phyloP scores from a whole-genome alignment of 2,113 vertebrate genomes.

The Siniperca knerii region DNA sequence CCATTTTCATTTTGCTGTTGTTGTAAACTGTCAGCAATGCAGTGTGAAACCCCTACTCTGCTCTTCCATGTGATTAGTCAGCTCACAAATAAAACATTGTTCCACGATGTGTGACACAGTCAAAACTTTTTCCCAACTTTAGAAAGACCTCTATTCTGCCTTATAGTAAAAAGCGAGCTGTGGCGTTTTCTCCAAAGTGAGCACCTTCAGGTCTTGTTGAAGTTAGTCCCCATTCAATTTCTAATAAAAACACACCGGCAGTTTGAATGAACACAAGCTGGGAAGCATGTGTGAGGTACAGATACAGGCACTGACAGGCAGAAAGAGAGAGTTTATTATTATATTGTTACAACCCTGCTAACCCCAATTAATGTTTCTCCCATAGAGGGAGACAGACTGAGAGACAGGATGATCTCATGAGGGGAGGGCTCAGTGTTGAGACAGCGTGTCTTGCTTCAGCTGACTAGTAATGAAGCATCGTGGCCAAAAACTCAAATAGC shows the following conservation, averaged over 20 bases:
- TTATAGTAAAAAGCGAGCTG: neutral
- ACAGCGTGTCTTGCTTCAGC: conserved; percentile 36
- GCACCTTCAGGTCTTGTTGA: neutral
- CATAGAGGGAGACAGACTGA: neutral
- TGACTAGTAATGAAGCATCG: conserved; percentile 55
- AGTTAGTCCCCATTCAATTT: neutral
- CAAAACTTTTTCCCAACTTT: conserved; percentile 1
- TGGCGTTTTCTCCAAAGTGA: neutral
- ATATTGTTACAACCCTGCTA: conserved; percentile 19
- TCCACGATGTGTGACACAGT: neutral
- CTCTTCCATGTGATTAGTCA: conserved; percentile 40
- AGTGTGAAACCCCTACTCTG: neutral
- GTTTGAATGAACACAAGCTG: neutral
- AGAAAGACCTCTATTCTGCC: conserved; percentile 6
- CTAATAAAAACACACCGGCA: neutral
- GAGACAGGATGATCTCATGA: conserved; percentile 26
- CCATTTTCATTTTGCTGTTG: conserved; percentile 34
- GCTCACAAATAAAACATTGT: conserved; percentile 21
- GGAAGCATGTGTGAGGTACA: conserved; percentile 20
- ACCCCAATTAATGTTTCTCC: conserved; percentile 41
- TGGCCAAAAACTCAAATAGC: conserved; percentile 63
- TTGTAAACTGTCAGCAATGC: conserved; percentile 37
- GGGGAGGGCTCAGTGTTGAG: conserved; percentile 16
- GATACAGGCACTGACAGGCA: conserved; percentile 6
- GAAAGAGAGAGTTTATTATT: conserved; percentile 6